These are phyloP conservation scores for Drosophila imparisetae DNA, from an alignment of 2,888 invertebrate species.

Conservation along the genomic window DNA sequence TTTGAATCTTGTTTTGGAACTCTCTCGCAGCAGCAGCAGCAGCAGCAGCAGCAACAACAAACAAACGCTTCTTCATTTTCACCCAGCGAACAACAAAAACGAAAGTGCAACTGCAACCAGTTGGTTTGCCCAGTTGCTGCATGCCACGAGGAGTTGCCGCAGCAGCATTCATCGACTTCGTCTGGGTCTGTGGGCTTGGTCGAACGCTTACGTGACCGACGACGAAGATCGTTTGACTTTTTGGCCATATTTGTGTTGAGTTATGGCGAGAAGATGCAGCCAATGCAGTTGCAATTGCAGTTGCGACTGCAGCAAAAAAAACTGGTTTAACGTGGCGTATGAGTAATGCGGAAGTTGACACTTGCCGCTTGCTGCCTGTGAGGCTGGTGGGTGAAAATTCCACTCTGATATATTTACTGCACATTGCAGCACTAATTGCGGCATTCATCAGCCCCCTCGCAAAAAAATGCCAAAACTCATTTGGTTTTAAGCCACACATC, in stretches of 20 bases:
- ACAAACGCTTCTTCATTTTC: conserved; percentile 77
- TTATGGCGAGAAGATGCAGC: conserved; percentile 76
- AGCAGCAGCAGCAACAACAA: conserved; percentile 46
- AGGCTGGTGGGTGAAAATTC: conserved; percentile 68
- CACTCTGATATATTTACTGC: conserved; percentile 68
- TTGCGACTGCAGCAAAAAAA: conserved; percentile 30
- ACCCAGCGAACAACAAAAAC: conserved; percentile 69
- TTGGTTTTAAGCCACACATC: conserved; percentile 26
- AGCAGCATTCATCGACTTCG: conserved; percentile 22
- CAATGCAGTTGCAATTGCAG: conserved; percentile 31
- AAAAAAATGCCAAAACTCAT: conserved; percentile 41
- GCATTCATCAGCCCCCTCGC: conserved; percentile 44
- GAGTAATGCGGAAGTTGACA: conserved; percentile 80
- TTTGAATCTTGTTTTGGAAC: conserved; percentile 61
- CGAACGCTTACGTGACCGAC: conserved; percentile 70
- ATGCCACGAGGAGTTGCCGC: conserved; percentile 22
- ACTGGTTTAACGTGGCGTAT: conserved; percentile 66
- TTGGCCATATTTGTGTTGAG: conserved; percentile 76
- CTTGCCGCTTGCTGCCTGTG: conserved; percentile 50
- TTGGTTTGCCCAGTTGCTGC: conserved; percentile 58
- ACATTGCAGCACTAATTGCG: conserved; percentile 63
- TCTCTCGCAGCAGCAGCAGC: conserved; percentile 46
- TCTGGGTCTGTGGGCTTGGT: conserved; percentile 70
- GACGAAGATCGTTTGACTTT: conserved; percentile 75
- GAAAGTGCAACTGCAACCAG: conserved; percentile 72